Evolutionary conservation across 2,113 vertebrate genomes (phyloP).

Genomic region (Spilogale gracilis): DNA sequence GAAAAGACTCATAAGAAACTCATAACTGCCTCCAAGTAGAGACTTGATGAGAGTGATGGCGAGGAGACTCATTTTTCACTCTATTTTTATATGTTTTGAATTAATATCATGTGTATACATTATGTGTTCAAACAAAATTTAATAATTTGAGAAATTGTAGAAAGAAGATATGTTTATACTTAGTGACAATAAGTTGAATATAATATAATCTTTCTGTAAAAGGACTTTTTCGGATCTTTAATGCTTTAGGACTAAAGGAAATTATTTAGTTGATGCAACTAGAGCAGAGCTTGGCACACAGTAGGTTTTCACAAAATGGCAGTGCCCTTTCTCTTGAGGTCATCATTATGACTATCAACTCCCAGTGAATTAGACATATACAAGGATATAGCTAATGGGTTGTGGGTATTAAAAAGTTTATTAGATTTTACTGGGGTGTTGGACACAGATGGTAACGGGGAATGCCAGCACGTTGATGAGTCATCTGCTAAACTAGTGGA

Average conservation of each 20-base stretch:
- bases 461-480: constrained; percentile 74
- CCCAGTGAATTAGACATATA: background rate
- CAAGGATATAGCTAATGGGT: constrained; percentile 11
- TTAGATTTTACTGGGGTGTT: constrained; percentile 71
- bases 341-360: background rate
- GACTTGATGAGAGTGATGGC: background rate
- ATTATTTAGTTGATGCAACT: constrained; percentile 18
- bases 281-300: constrained; percentile 34
- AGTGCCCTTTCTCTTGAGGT: constrained; percentile 13
- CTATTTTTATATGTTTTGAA: constrained; percentile 51
- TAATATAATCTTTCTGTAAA: constrained; percentile 56
- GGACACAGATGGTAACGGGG: constrained; percentile 61
- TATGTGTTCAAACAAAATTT: constrained; percentile 49
- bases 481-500: constrained; percentile 71
- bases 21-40: background rate
- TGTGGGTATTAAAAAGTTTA: constrained; percentile 66
- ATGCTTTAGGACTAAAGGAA: constrained; percentile 24
- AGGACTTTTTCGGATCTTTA: constrained; percentile 27
- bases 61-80: background rate
- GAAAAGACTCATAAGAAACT: background rate
- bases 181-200: constrained; percentile 24
- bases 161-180: constrained; percentile 62
- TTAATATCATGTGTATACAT: constrained; percentile 29
- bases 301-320: constrained; percentile 31
- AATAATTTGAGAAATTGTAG: constrained; percentile 57